phyloP scores from a whole-genome alignment of 1,140 invertebrate species.

The Dendroctonus ponderosae region DNA sequence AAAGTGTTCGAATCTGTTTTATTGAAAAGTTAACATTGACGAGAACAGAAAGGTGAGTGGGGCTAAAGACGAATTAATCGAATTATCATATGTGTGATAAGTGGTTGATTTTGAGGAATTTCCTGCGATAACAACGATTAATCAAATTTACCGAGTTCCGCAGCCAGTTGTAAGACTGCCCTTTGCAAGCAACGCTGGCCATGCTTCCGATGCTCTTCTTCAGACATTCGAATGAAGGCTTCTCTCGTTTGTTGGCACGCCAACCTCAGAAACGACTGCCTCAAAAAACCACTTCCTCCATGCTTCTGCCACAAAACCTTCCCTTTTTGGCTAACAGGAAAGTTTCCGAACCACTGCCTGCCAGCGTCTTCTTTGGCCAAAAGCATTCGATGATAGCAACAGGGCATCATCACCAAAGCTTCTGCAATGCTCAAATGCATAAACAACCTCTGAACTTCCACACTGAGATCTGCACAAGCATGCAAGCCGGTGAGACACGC shows the following conservation, averaged over 20 bases:
- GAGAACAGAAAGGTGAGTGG: not conserved
- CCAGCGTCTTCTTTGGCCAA: constrained; percentile 18
- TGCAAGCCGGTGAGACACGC: constrained; percentile 71
- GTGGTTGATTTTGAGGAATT: not conserved
- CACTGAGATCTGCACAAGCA: constrained; percentile 79
- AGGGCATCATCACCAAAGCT: constrained; percentile 72
- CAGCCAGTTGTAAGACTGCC: constrained; percentile 59
- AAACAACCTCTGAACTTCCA: constrained; percentile 72
- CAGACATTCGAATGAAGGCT: constrained; percentile 52
- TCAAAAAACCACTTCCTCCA: constrained; percentile 53
- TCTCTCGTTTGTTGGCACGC: constrained; percentile 59
- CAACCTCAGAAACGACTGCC: constrained; percentile 64
- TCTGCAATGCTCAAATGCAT: constrained; percentile 58
- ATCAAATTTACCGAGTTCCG: constrained; percentile 54
- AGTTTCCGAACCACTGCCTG: constrained; percentile 57
- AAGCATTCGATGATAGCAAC: constrained; percentile 72
- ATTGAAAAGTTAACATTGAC: not conserved
- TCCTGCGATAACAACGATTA: not conserved
- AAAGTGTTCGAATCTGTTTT: not conserved
- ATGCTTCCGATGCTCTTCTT: constrained; percentile 53
- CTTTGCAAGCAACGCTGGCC: constrained; percentile 60
- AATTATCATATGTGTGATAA: not conserved
- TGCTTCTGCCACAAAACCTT: constrained; percentile 47
- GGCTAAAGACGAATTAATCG: too few species aligned
- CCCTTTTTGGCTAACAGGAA: constrained; percentile 60